Evolutionary conservation across 2,888 invertebrate genomes (phyloP).

Genomic region (Bruchidius siliquastri): DNA sequence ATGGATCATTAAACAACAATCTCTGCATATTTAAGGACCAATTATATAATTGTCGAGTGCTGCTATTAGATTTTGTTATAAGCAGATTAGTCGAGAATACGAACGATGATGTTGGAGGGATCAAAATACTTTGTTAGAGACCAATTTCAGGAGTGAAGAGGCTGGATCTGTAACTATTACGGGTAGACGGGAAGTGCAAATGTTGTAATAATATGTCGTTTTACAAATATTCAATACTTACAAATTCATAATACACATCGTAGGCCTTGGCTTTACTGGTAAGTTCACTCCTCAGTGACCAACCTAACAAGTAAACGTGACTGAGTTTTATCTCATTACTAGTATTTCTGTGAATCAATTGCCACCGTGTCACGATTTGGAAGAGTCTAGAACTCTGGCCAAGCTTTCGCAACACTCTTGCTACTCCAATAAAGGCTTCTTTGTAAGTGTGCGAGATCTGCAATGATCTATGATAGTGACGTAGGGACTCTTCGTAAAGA

Average conservation of each 20-base stretch:
- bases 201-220: no score
- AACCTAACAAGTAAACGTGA: slow-evolving; percentile 52
- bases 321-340: slow-evolving; percentile 44
- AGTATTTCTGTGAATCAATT: slow-evolving; percentile 47
- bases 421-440: slow-evolving; percentile 57
- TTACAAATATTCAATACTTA: no score
- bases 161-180: no score
- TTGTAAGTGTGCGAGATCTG: slow-evolving; percentile 52
- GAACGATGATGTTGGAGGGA: no score
- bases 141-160: no score
- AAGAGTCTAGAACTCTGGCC: slow-evolving; percentile 64
- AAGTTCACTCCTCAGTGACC: slow-evolving; percentile 52
- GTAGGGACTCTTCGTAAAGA: slow-evolving; percentile 50
- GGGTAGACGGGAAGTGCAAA: no score
- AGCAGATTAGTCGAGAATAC: no score
- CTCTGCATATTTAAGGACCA: no score
- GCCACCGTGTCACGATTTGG: slow-evolving; percentile 60
- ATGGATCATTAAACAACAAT: no score
- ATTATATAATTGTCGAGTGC: no score
- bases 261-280: slow-evolving; percentile 43
- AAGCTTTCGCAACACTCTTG: slow-evolving; percentile 55
- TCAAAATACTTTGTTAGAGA: no score
- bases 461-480: slow-evolving; percentile 56
- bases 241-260: slow-evolving; percentile 25
- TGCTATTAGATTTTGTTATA: no score